Conservation (phyloP, 2,113 vertebrate genomes). For the Lipotes vexillifer region DNA sequence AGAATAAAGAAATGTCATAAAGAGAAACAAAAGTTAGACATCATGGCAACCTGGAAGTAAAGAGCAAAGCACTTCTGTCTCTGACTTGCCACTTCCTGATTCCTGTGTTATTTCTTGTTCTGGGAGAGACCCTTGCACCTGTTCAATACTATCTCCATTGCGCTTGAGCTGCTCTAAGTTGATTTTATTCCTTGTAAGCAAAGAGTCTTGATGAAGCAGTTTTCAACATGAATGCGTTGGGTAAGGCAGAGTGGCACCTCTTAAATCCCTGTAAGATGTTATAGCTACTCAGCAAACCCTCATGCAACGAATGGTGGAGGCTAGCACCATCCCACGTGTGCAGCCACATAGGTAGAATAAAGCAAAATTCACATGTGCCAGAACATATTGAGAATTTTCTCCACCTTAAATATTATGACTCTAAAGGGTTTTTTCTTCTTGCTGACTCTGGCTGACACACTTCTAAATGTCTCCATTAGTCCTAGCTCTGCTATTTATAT, state of each 20-base stretch:
- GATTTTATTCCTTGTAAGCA: background rate
- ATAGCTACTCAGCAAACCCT: conserved; percentile 43
- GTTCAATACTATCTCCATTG: background rate
- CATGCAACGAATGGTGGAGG: background rate
- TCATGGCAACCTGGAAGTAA: background rate
- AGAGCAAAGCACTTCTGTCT: accelerated
- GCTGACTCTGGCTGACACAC: background rate
- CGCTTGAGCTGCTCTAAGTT: background rate
- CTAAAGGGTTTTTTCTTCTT: background rate
- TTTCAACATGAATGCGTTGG: background rate
- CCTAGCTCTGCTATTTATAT: background rate
- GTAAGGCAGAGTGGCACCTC: accelerated
- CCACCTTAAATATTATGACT: background rate
- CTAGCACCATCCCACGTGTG: background rate
- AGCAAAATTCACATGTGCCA: background rate
- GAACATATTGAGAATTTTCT: background rate
- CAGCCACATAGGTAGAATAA: background rate
- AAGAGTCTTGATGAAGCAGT: background rate
- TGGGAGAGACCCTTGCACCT: accelerated
- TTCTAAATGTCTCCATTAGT: background rate
- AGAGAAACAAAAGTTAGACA: background rate
- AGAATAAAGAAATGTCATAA: background rate
- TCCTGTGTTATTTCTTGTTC: background rate
- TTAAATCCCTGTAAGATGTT: background rate
- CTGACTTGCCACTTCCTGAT: background rate